Conservation (phyloP, 2,888 invertebrate genomes). For the Rhaphigaster nebulosa region DNA sequence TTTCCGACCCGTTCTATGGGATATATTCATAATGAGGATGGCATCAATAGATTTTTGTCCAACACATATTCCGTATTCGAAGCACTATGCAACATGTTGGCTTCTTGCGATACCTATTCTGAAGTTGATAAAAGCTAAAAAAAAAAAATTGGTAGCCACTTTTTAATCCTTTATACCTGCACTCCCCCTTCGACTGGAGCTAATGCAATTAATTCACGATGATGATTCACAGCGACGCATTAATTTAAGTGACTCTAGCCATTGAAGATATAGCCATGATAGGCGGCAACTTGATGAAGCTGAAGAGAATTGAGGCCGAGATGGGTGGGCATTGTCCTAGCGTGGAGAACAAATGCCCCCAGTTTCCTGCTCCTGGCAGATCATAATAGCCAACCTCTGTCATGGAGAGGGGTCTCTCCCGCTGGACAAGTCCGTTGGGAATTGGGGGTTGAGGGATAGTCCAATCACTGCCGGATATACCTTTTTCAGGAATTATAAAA, state of each 20-base stretch:
- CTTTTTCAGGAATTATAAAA: neutral
- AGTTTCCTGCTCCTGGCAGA: constrained; percentile 3
- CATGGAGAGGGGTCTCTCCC: neutral
- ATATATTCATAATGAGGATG: no score
- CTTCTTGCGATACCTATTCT: no score
- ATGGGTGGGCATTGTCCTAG: neutral
- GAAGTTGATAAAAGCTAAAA: no score
- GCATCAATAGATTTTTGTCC: no score
- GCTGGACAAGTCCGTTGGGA: neutral
- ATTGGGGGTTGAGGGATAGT: neutral
- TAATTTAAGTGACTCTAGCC: neutral
- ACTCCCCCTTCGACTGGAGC: no score
- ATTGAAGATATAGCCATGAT: neutral
- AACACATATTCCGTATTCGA: no score
- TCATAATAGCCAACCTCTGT: neutral
- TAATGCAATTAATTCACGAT: no score
- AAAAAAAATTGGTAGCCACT: no score
- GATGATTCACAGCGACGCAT: no score
- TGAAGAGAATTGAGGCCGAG: neutral
- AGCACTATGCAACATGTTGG: no score
- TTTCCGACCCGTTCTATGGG: no score
- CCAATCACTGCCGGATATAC: neutral
- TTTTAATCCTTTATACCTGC: no score
- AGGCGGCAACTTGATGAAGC: neutral
- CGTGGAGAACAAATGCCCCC: neutral